Percentiles rank a stretch among this genome's conserved stretches.
These are phyloP conservation scores for Phylloscopus whistleri DNA, from an alignment of 2,113 vertebrate genomes.

Conservation along the genomic window DNA sequence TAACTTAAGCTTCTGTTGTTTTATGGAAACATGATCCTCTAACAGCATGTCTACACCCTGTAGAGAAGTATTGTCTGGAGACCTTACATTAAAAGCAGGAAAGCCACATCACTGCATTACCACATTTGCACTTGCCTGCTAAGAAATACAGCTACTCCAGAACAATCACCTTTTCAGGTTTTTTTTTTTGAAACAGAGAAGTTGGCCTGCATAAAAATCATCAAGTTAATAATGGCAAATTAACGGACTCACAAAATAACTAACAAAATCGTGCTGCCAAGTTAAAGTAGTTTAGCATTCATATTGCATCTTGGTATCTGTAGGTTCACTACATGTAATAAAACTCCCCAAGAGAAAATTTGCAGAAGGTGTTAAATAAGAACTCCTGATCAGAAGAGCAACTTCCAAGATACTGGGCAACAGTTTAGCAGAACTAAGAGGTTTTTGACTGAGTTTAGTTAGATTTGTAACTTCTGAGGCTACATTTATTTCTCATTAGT, in stretches of 20 bases:
- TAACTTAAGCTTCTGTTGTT: constrained; percentile 30
- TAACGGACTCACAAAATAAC: background rate
- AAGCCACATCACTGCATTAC: background rate
- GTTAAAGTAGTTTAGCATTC: background rate
- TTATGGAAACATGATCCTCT: constrained; percentile 41
- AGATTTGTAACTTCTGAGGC: background rate
- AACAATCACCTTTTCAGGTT: background rate
- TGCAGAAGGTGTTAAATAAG: background rate
- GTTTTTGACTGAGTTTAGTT: background rate
- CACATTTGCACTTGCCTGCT: background rate
- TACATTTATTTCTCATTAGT: background rate
- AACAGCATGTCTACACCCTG: constrained; percentile 24
- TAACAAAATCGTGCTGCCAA: background rate
- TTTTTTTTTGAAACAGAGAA: background rate
- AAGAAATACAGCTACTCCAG: background rate
- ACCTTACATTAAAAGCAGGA: background rate
- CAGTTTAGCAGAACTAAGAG: background rate
- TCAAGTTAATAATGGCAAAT: background rate
- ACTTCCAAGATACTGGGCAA: background rate
- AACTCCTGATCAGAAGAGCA: background rate
- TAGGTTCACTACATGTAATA: background rate
- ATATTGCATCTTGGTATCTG: background rate
- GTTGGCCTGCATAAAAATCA: background rate
- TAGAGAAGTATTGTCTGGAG: background rate
- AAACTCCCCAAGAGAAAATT: background rate